phyloP scores from a whole-genome alignment of 2,113 vertebrate genomes.

The Climacteris rufus region DNA sequence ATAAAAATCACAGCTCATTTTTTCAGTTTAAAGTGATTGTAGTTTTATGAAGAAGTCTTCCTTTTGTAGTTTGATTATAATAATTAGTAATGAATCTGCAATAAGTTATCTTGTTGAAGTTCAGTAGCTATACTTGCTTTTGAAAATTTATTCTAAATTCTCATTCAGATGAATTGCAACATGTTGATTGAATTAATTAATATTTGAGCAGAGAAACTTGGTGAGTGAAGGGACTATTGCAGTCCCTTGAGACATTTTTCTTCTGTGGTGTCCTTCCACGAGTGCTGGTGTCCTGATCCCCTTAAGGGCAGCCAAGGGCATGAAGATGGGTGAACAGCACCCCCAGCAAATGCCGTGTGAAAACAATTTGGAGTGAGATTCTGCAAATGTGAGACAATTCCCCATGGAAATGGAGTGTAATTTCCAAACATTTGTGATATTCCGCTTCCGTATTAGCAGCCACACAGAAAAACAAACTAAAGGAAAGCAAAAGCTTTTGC shows the following conservation, averaged over 20 bases:
- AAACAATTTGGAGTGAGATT: not conserved
- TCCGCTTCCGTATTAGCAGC: not conserved
- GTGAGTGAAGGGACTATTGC: not conserved
- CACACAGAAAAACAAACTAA: not conserved
- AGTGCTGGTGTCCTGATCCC: rapidly evolving
- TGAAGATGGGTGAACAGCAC: rapidly evolving
- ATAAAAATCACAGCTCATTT: not conserved
- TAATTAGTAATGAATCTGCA: not conserved
- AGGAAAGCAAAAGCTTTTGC: not conserved
- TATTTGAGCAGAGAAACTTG: not conserved
- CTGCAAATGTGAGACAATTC: not conserved
- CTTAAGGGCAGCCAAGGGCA: not conserved
- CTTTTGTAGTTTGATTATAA: not conserved
- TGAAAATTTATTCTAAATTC: not conserved
- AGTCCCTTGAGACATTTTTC: not conserved
- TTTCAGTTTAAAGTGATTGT: not conserved
- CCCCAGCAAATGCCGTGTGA: not conserved
- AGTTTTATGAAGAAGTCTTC: not conserved
- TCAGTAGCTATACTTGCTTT: not conserved
- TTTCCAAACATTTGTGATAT: not conserved
- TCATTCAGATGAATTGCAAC: not conserved
- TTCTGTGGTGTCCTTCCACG: not conserved
- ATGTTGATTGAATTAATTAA: not conserved
- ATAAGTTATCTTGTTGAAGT: not conserved
- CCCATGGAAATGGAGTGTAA: not conserved